Percentiles rank a stretch among this genome's conserved stretches.
Evolutionary conservation across 1,140 invertebrate genomes (phyloP).

Genomic region (Nylanderia fulva): DNA sequence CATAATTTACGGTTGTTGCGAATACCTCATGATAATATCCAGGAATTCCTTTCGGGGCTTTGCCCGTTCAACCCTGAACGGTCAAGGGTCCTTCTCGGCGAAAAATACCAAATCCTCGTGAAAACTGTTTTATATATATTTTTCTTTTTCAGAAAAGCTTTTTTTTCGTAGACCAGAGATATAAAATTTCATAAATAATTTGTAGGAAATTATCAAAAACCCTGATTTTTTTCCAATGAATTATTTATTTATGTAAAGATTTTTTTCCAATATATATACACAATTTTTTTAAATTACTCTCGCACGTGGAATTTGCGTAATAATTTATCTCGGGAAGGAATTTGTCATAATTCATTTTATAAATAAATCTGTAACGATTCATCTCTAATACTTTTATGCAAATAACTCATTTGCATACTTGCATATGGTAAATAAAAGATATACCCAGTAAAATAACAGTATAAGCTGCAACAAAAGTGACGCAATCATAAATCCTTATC

Average conservation of each 20-base stretch:
- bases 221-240: no score
- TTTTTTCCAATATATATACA: not conserved
- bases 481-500: constrained; percentile 19
- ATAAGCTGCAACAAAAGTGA: not conserved
- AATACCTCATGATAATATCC: not conserved
- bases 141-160: not conserved
- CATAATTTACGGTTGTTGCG: constrained; percentile 23
- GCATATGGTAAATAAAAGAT: no score
- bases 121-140: not conserved
- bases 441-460: not conserved
- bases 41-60: not conserved
- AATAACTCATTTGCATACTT: no score
- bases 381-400: no score
- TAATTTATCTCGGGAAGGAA: not conserved
- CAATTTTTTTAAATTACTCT: not conserved
- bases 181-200: no score
- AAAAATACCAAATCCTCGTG: not conserved
- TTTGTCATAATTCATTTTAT: no score
- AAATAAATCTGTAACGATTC: no score
- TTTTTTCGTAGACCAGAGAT: not conserved
- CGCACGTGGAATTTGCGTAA: not conserved
- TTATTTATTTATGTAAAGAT: not conserved
- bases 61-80: not conserved
- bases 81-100: not conserved
- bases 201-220: no score